Evolutionary conservation across 2,113 vertebrate species (phyloP).

Genomic region (Ciconia maguari): DNA sequence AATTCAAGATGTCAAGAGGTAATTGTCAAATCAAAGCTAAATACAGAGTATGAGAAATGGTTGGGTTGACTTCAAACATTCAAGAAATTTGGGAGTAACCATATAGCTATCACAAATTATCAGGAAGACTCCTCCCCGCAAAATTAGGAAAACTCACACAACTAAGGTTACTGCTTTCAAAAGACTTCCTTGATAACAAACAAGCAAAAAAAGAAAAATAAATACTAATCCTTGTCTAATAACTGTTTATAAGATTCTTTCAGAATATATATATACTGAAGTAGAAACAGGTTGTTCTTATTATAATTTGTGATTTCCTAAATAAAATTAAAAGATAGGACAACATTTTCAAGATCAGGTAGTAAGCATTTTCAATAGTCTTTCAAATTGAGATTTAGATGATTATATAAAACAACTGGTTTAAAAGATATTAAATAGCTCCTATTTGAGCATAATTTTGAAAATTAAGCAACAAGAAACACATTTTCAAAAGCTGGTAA

Average conservation of each 20-base stretch:
- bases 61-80: background rate
- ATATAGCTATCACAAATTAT: background rate
- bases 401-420: background rate
- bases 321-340: background rate
- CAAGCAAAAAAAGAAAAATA: accelerated
- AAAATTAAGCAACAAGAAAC: background rate
- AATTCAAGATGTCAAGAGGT: background rate
- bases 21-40: background rate
- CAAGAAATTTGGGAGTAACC: background rate
- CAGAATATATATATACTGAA: background rate
- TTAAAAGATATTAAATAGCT: background rate
- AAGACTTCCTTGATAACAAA: background rate
- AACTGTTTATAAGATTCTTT: background rate
- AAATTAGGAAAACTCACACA: background rate
- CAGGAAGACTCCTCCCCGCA: background rate
- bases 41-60: background rate
- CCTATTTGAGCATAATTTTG: background rate
- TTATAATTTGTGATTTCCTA: background rate
- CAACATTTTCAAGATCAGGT: background rate
- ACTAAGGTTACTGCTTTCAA: background rate
- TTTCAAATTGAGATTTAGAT: background rate
- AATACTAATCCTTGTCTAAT: background rate
- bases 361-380: background rate
- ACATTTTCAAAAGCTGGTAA: background rate
- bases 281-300: background rate